phyloP scores from a whole-genome alignment of 2,888 invertebrate genomes.

The Saturnia pavonia region DNA sequence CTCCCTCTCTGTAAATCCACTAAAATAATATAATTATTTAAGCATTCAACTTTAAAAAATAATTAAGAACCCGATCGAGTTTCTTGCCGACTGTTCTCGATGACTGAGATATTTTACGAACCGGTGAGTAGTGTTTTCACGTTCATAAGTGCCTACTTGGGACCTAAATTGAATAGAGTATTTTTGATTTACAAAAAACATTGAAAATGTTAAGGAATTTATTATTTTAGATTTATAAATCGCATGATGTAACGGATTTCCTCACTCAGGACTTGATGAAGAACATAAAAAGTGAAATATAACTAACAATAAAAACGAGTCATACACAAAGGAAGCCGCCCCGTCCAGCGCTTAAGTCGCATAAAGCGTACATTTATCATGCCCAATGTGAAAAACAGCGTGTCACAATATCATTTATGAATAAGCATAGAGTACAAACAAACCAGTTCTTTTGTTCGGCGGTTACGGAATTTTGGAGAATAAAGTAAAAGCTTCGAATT shows the following conservation, averaged over 20 bases:
- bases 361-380: slow-evolving; percentile 25
- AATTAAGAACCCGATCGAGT: too few relatives aligned
- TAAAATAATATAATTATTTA: too few relatives aligned
- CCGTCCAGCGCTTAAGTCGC: slow-evolving; percentile 3
- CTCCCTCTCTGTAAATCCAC: too few relatives aligned
- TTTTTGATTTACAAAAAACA: neutral
- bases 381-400: slow-evolving; percentile 23
- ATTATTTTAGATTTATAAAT: neutral
- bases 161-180: neutral
- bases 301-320: neutral
- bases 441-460: neutral
- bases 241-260: neutral
- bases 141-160: too few relatives aligned
- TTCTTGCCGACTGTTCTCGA: too few relatives aligned
- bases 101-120: too few relatives aligned
- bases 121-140: too few relatives aligned
- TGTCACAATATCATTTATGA: slow-evolving; percentile 16
- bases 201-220: neutral
- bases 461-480: neutral
- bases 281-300: neutral
- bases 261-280: neutral
- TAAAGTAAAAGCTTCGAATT: neutral
- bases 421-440: neutral
- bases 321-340: neutral
- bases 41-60: too few relatives aligned